Evolutionary conservation across 2,797 vertebrate species (phyloP).

Genomic region (Anas bernieri): DNA sequence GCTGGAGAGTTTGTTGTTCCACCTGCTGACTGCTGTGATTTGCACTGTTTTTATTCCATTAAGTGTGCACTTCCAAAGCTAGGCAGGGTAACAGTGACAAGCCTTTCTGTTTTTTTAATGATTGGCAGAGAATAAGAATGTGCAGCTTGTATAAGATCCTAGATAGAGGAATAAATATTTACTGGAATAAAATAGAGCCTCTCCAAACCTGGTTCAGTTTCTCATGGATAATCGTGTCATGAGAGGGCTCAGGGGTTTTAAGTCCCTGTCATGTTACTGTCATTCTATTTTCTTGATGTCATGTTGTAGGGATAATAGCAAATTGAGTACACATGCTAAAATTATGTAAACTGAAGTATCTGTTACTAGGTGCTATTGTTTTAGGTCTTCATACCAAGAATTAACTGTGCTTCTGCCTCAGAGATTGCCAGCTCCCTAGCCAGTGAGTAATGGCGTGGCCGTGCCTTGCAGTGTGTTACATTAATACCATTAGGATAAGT

Average conservation of each 20-base stretch:
- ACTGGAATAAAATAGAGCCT: not conserved
- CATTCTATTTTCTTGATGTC: not conserved
- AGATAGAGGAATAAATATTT: not conserved
- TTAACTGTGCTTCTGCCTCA: not conserved
- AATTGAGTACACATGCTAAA: not conserved
- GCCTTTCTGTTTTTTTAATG: too few relatives aligned
- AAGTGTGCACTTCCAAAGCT: fast-evolving
- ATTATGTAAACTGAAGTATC: not conserved
- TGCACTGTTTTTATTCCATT: fast-evolving
- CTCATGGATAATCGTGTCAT: not conserved
- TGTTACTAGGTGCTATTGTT: fast-evolving
- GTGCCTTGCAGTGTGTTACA: not conserved
- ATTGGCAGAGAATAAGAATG: not conserved
- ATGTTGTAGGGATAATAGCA: not conserved
- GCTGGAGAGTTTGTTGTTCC: not conserved
- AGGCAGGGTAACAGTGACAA: not conserved
- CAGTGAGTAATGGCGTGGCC: not conserved
- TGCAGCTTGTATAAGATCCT: fast-evolving
- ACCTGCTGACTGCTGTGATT: not conserved
- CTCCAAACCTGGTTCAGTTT: not conserved
- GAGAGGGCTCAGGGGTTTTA: not conserved
- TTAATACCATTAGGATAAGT: not conserved
- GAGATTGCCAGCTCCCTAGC: not conserved
- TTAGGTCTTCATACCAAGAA: not conserved
- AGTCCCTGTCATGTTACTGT: fast-evolving